These are phyloP conservation scores for Orussus abietinus DNA, from an alignment of 1,140 invertebrate species.

Conservation along the genomic window DNA sequence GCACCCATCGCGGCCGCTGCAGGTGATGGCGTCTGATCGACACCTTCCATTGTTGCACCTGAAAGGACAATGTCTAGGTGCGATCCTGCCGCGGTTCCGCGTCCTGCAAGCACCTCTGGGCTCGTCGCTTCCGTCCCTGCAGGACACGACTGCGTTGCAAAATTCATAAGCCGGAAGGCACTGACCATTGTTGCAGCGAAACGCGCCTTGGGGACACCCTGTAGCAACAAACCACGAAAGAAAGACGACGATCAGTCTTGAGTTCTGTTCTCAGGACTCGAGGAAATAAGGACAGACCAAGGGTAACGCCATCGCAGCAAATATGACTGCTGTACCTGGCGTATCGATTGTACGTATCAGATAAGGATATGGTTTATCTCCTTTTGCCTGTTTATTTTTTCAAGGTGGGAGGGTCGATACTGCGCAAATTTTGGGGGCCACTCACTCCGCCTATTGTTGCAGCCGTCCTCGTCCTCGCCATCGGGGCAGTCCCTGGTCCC, in stretches of 20 bases:
- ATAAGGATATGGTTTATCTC: too few species aligned
- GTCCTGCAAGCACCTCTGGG: slow-evolving; percentile 67
- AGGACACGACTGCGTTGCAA: slow-evolving; percentile 83
- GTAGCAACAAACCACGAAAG: slow-evolving; percentile 9
- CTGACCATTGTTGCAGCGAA: slow-evolving; percentile 77
- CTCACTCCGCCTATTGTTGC: slow-evolving; percentile 59
- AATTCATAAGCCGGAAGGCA: slow-evolving; percentile 86
- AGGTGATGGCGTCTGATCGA: slow-evolving; percentile 79
- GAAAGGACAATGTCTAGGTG: slow-evolving; percentile 62
- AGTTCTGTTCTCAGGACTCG: background rate
- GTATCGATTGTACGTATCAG: too few species aligned
- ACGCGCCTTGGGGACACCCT: slow-evolving; percentile 73
- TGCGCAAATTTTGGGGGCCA: too few species aligned
- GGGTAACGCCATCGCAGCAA: background rate
- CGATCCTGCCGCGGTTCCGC: slow-evolving; percentile 37
- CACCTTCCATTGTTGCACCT: slow-evolving; percentile 82
- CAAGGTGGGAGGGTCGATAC: too few species aligned
- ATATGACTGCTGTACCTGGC: too few species aligned
- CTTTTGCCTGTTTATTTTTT: too few species aligned
- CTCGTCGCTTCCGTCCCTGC: slow-evolving; percentile 82
- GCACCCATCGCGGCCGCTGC: slow-evolving; percentile 83
- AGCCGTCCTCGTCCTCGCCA: slow-evolving; percentile 77
- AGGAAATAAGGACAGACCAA: background rate
- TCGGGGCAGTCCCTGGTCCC: slow-evolving; percentile 72
- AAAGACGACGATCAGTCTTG: too few species aligned